Conservation (phyloP, 2,797 vertebrate genomes). For the Xenentodon cancila region DNA sequence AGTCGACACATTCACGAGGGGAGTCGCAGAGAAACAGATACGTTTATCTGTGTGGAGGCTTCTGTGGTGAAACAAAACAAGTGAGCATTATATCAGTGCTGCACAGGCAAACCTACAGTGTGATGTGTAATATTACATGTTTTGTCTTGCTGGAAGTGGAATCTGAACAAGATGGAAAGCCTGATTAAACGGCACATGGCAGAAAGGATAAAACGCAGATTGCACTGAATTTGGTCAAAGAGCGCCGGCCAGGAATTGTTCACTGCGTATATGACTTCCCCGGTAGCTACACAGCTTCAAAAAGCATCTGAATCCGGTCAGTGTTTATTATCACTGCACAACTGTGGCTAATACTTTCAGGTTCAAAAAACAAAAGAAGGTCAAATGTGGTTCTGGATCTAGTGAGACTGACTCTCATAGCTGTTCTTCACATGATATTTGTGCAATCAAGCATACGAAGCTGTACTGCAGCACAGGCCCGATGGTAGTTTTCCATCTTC, state of each 20-base stretch:
- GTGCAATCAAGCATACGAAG: too few relatives aligned
- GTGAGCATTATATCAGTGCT: slow-evolving; percentile 51
- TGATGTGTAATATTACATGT: slow-evolving; percentile 25
- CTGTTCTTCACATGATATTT: too few relatives aligned
- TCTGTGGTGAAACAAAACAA: slow-evolving; percentile 58
- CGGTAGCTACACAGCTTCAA: slow-evolving; percentile 36
- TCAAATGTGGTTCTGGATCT: slow-evolving; percentile 31
- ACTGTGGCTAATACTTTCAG: slow-evolving; percentile 35
- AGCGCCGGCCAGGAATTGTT: slow-evolving; percentile 13
- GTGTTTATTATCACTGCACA: slow-evolving; percentile 40
- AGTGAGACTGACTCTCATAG: slow-evolving; percentile 1
- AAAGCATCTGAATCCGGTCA: slow-evolving; percentile 20
- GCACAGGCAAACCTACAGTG: slow-evolving; percentile 49
- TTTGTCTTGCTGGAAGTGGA: slow-evolving; percentile 22
- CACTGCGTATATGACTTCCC: slow-evolving; percentile 24
- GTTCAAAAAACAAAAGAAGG: slow-evolving; percentile 24
- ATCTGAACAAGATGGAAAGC: slow-evolving; percentile 27
- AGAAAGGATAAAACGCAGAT: slow-evolving; percentile 40
- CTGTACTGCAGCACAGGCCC: too few relatives aligned
- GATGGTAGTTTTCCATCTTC: too few relatives aligned
- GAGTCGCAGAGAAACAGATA: slow-evolving; percentile 37
- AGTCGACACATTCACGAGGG: slow-evolving; percentile 27
- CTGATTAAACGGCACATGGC: slow-evolving; percentile 15
- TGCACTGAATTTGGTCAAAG: slow-evolving; percentile 25
- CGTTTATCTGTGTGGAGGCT: slow-evolving; percentile 37